Evolutionary conservation across 2,888 invertebrate genomes (phyloP), one percentile per base, ranked within the genome.

Genomic region (Nineta flava): DNA sequence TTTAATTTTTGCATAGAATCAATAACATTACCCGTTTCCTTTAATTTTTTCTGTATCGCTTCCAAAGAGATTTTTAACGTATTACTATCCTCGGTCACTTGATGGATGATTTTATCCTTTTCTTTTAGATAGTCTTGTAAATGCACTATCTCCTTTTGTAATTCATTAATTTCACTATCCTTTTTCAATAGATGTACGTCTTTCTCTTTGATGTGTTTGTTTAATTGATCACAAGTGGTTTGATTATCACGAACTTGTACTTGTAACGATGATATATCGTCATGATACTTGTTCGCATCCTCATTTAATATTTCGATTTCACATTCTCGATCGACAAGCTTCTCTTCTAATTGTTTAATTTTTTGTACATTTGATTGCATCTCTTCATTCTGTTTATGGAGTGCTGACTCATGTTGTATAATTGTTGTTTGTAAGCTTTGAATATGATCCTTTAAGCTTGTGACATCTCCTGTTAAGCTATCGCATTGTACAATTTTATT

Each of bases 61-160:
- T 69, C 66, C 40, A 74, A 57, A 56, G 71, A 73, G 4, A 70
- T 68, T 21, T 77, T 77, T 12, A 74, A 64, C 51, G 65, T 70
- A 55, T 74, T 75, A 48, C 69, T 74, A 50, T 75, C 72, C 17
- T 67, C 66, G 12, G 74, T 75, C 58, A 81, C 79, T 13, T 79
- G 76, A 50, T 73, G 72, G 1, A 74, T 72, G 0, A 73, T 65
- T 52, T 68, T 69, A 38, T 81, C 78, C 56, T 76, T 77, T 45
- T 77, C 75, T 51, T 68, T 72, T 1, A 83, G 57, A 32, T 73
- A 70, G 12, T 74, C 72, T 57, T 77, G 74, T 35, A 80, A 62
- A 51, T 69, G 68, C 16, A 68, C 65, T 2, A 79, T 64, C 60
- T 82, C 78, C 51, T 71, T 70, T 48, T 70, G 69, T 32, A 66